Conservation (phyloP, 2,888 invertebrate species). For the Drosophila parthenogenetica region DNA sequence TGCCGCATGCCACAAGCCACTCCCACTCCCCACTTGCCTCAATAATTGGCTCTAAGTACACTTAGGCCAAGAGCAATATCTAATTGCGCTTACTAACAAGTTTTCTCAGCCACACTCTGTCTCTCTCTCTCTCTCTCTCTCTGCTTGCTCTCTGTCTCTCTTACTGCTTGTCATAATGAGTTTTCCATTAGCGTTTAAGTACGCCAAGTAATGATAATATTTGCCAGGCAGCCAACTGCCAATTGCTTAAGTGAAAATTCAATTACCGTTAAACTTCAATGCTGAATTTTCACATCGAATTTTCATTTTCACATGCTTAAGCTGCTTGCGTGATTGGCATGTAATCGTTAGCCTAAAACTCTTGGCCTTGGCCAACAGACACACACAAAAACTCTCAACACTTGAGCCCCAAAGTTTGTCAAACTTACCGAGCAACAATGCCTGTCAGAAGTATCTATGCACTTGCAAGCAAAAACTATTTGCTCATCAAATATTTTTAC, state of each 20-base stretch:
- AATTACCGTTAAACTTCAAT: constrained; percentile 61
- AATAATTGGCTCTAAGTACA: constrained; percentile 42
- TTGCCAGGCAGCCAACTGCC: constrained; percentile 34
- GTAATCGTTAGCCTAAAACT: constrained; percentile 25
- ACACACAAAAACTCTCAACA: neutral
- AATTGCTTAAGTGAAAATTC: constrained; percentile 63
- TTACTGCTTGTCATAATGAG: constrained; percentile 51
- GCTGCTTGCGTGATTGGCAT: constrained; percentile 18
- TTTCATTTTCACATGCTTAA: neutral
- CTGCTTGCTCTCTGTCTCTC: neutral
- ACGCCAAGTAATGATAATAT: constrained; percentile 55
- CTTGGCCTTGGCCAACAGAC: neutral
- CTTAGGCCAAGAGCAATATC: constrained; percentile 25
- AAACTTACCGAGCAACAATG: constrained; percentile 16
- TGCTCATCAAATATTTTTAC: constrained; percentile 7
- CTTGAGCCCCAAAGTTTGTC: constrained; percentile 1
- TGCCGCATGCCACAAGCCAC: constrained; percentile 21
- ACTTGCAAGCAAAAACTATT: constrained; percentile 25
- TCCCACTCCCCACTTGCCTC: constrained; percentile 16
- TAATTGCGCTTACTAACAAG: constrained; percentile 49
- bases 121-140: neutral
- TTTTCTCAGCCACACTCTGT: neutral
- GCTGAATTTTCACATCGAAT: constrained; percentile 23
- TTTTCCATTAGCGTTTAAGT: constrained; percentile 74
- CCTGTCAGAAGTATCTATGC: neutral